Evolutionary conservation across 2,888 invertebrate genomes (phyloP).

Genomic region (Latheticus oryzae): DNA sequence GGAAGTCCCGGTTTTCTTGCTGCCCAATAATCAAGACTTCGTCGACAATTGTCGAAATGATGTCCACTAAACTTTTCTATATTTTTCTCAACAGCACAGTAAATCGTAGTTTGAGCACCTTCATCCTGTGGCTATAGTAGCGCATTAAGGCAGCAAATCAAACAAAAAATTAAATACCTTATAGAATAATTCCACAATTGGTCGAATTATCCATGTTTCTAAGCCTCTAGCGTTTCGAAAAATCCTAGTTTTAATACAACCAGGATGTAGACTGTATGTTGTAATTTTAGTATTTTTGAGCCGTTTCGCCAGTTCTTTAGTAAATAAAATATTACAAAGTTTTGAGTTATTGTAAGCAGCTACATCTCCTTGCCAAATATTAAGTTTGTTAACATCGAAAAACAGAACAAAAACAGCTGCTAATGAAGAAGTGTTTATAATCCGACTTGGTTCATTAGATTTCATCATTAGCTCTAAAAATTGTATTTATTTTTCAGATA

Average conservation of each 20-base stretch:
- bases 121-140: constrained; percentile 41
- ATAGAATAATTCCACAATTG: too few species aligned
- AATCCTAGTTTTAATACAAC: constrained; percentile 45
- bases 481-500: background rate
- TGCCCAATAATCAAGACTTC: constrained; percentile 37
- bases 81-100: constrained; percentile 55
- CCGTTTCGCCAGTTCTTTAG: constrained; percentile 44
- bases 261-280: constrained; percentile 46
- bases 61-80: constrained; percentile 55
- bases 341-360: constrained; percentile 40
- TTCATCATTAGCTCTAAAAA: constrained; percentile 38
- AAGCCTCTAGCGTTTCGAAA: constrained; percentile 56
- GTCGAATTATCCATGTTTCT: too few species aligned
- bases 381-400: constrained; percentile 37
- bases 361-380: constrained; percentile 3
- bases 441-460: constrained; percentile 38
- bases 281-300: constrained; percentile 42
- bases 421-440: constrained; percentile 41
- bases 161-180: constrained; percentile 28
- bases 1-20: constrained; percentile 42
- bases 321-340: constrained; percentile 45
- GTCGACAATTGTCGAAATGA: constrained; percentile 59
- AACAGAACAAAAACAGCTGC: constrained; percentile 23
- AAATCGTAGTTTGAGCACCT: constrained; percentile 58
- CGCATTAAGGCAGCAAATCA: constrained; percentile 16